These are phyloP conservation scores for Eulemur macaco DNA, from an alignment of 2,113 vertebrate species.

Conservation along the genomic window DNA sequence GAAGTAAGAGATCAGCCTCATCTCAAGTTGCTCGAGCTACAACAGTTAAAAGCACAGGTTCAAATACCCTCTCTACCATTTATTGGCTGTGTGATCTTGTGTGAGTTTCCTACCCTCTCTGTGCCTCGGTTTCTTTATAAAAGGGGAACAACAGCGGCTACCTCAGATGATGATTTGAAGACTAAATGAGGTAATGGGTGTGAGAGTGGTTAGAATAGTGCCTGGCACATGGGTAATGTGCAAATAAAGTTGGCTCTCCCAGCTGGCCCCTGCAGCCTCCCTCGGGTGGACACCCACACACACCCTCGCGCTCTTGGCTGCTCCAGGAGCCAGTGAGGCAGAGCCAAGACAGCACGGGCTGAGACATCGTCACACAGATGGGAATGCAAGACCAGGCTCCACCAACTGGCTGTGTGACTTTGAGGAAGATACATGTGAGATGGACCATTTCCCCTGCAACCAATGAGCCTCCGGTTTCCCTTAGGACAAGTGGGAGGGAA, in stretches of 20 bases:
- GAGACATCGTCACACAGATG: neutral
- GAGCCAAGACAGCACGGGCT: neutral
- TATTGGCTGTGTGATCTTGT: neutral
- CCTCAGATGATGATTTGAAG: neutral
- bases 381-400: neutral
- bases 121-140: neutral
- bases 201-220: neutral
- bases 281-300: accelerated
- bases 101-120: neutral
- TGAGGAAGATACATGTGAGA: neutral
- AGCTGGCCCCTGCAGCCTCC: neutral
- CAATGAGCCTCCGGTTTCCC: neutral
- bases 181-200: neutral
- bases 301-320: neutral
- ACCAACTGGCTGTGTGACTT: neutral
- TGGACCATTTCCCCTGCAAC: neutral
- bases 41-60: neutral
- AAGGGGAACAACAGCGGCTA: neutral
- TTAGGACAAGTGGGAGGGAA: neutral
- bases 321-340: neutral
- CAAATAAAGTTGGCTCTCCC: neutral
- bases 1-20: neutral
- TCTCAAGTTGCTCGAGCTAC: neutral
- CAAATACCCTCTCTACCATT: neutral
- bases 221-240: neutral